These are phyloP conservation scores for Psettodes erumei DNA, from an alignment of 2,113 vertebrate species.

Conservation along the genomic window DNA sequence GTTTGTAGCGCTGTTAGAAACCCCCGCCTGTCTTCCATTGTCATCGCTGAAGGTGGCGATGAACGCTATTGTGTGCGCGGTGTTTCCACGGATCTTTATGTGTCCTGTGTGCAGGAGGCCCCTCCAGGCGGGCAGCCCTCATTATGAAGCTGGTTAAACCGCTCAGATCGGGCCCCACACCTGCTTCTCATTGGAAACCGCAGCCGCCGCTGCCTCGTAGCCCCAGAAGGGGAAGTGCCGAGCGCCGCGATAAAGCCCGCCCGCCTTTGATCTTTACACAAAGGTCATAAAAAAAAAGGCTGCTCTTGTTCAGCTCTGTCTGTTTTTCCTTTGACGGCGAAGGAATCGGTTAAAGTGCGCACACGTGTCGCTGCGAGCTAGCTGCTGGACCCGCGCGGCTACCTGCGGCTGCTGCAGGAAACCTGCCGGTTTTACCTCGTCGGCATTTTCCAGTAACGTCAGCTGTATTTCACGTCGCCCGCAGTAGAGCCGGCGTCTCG, in stretches of 20 bases:
- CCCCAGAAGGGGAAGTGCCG: conserved; percentile 61
- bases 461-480: no score
- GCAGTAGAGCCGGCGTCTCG: no score
- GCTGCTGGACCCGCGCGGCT: conserved; percentile 6
- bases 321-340: conserved; percentile 53
- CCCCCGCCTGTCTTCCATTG: no score
- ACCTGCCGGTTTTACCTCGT: no score
- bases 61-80: conserved; percentile 38
- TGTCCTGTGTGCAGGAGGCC: conserved; percentile 62
- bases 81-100: conserved; percentile 64
- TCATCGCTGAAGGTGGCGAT: conserved; percentile 22
- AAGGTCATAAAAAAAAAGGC: conserved; percentile 69
- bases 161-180: conserved; percentile 68
- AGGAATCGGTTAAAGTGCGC: conserved; percentile 36
- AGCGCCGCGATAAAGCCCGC: conserved; percentile 49
- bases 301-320: conserved; percentile 56
- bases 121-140: conserved; percentile 65
- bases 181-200: conserved; percentile 78
- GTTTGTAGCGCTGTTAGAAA: no score
- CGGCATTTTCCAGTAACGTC: no score
- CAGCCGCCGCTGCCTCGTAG: conserved; percentile 49
- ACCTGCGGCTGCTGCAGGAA: conserved; percentile 9
- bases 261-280: conserved; percentile 76
- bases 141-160: conserved; percentile 70
- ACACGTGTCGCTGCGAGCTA: conserved; percentile 35